These are phyloP conservation scores for Drusus annulatus DNA, from an alignment of 1,140 invertebrate genomes.

Conservation along the genomic window DNA sequence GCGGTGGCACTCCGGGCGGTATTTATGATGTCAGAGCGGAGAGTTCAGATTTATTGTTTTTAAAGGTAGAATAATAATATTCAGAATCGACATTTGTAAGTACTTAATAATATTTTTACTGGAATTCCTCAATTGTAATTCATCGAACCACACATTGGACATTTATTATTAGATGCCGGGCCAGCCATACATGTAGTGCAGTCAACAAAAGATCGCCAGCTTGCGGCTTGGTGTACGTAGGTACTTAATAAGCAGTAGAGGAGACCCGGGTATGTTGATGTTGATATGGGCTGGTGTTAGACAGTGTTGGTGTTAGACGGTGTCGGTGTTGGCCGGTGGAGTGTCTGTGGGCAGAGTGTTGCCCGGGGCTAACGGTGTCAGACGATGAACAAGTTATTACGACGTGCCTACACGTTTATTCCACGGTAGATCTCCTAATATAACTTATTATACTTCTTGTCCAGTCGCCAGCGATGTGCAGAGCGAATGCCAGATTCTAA, in stretches of 20 bases:
- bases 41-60: too few relatives aligned
- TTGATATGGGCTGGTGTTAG: not conserved
- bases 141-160: not conserved
- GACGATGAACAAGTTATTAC: conserved; percentile 39
- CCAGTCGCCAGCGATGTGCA: too few relatives aligned
- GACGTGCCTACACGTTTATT: conserved; percentile 28
- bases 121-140: not conserved
- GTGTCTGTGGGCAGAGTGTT: not conserved
- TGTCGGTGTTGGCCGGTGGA: not conserved
- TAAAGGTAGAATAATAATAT: too few relatives aligned
- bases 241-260: not conserved
- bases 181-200: not conserved
- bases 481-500: too few relatives aligned
- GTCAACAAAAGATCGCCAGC: not conserved
- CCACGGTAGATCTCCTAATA: not conserved
- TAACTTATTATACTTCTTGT: too few relatives aligned
- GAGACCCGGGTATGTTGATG: too few relatives aligned
- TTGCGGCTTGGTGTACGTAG: not conserved
- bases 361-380: conserved; percentile 34
- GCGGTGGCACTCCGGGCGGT: too few relatives aligned
- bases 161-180: not conserved
- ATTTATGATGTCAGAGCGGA: too few relatives aligned
- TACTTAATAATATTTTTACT: too few relatives aligned
- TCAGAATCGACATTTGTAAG: too few relatives aligned
- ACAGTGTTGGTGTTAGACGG: not conserved